Base-by-base conservation (phyloP, 2,888 invertebrate genomes). In the Embidobia sp. region DNA sequence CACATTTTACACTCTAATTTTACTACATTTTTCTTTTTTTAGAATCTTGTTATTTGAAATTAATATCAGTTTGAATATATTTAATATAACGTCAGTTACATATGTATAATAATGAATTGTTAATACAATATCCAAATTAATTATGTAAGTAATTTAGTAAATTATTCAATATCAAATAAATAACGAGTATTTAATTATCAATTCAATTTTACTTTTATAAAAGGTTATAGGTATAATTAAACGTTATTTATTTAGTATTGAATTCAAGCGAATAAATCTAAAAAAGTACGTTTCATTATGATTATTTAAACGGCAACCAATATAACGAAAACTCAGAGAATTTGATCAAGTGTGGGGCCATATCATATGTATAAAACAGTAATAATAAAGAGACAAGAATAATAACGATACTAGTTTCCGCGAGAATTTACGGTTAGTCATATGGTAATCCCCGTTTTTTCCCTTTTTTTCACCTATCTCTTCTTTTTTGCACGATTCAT, bases 231-330 rank as follows among this genome's bases (percentile, higher is more conserved):
- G 19, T 53, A 18, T 15, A 53, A 53, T 57, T 57, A 57, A 57
- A 31, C 57, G 7, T 18, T 57, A 42, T 42, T 57, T 57, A 8
- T 55, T 44, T 26, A 61, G 19, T 29, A 29, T 35, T 37, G 22
- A 64, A 27, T 31, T 49, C 10, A 13, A 37, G 31, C 46, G 11
- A 49, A 33, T 61, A 13, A 10, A 6, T 19, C 70, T 74, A 79
- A 78, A 74, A 67, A 70, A 67, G 80, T 78, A 78, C 79, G 81
- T 82, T 84, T 84, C 81, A 85, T 85, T 85, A 84, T 80, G 79
- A 73, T 82, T 81, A 82, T 78, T 81, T 85, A 85, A 85, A 83
- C 35, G 35, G 70, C 18, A 37, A 84, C 85, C 86, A 86, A 85
- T 85, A n/a, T n/a, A 35, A 10, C 35, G 11, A 37, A 67, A 67